A percentile compares a stretch with the other conserved stretches of the same genome.
These are phyloP conservation scores for Parthenolecanium corni DNA, from an alignment of 2,888 invertebrate genomes.

Conservation along the genomic window DNA sequence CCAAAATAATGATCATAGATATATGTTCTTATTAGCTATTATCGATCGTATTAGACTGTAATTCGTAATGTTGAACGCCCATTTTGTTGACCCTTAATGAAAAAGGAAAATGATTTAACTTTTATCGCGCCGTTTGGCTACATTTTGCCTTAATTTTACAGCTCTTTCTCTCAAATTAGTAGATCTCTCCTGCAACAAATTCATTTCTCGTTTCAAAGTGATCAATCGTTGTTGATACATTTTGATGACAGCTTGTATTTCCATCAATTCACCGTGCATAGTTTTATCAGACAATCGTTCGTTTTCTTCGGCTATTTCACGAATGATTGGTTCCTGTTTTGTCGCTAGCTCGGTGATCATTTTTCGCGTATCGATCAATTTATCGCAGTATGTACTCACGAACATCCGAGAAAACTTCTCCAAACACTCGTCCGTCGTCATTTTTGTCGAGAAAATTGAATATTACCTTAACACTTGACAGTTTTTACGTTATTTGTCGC, in stretches of 20 bases:
- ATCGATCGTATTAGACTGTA: too few species aligned
- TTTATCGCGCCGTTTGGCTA: constrained; percentile 1
- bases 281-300: neutral
- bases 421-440: neutral
- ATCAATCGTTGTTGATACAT: constrained; percentile 19
- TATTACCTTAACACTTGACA: too few species aligned
- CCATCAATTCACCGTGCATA: constrained; percentile 6
- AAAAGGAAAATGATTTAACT: neutral
- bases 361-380: neutral
- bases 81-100: too few species aligned
- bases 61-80: too few species aligned
- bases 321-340: constrained; percentile 10
- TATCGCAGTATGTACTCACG: constrained; percentile 5
- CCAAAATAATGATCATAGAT: too few species aligned
- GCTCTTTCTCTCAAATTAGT: constrained; percentile 17
- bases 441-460: too few species aligned
- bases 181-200: constrained; percentile 15
- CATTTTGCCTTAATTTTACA: constrained; percentile 6
- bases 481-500: too few species aligned
- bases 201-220: constrained; percentile 20
- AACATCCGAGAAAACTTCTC: neutral
- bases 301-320: constrained; percentile 11
- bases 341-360: constrained; percentile 5
- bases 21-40: too few species aligned
- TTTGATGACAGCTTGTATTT: constrained; percentile 16